These are phyloP conservation scores for Microplitis mediator DNA, from an alignment of 1,140 invertebrate genomes.

Conservation along the genomic window DNA sequence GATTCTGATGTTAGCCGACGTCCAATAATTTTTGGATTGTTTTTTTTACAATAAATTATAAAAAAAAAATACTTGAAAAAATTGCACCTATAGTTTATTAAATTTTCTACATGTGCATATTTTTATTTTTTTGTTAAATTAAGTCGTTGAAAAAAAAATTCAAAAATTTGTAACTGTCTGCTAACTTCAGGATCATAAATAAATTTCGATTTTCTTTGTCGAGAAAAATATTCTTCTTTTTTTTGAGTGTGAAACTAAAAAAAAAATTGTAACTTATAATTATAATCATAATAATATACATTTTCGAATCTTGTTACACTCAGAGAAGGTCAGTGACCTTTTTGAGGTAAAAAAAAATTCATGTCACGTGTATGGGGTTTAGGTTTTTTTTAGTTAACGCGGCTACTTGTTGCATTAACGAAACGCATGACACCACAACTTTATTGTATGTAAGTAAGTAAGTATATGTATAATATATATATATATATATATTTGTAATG, in stretches of 20 bases:
- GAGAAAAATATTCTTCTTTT: background rate
- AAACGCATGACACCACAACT: background rate
- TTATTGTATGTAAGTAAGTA: background rate
- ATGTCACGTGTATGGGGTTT: conserved; percentile 11
- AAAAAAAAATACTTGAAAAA: too few species aligned
- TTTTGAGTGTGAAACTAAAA: too few species aligned
- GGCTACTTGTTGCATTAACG: background rate
- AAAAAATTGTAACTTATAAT: too few species aligned
- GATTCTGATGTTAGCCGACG: too few species aligned
- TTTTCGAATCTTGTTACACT: background rate
- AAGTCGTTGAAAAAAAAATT: too few species aligned
- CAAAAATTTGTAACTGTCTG: too few species aligned
- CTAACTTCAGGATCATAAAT: too few species aligned
- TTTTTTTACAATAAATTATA: too few species aligned
- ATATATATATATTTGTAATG: background rate
- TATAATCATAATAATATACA: background rate
- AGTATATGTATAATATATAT: background rate
- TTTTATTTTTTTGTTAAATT: too few species aligned
- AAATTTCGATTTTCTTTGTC: background rate
- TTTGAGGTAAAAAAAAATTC: conserved; percentile 8
- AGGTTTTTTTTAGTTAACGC: background rate
- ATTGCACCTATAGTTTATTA: too few species aligned
- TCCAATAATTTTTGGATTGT: too few species aligned
- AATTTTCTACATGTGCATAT: too few species aligned
- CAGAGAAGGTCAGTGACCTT: background rate